Evolutionary conservation across 2,797 vertebrate genomes (phyloP).

Genomic region (Momotus momota): DNA sequence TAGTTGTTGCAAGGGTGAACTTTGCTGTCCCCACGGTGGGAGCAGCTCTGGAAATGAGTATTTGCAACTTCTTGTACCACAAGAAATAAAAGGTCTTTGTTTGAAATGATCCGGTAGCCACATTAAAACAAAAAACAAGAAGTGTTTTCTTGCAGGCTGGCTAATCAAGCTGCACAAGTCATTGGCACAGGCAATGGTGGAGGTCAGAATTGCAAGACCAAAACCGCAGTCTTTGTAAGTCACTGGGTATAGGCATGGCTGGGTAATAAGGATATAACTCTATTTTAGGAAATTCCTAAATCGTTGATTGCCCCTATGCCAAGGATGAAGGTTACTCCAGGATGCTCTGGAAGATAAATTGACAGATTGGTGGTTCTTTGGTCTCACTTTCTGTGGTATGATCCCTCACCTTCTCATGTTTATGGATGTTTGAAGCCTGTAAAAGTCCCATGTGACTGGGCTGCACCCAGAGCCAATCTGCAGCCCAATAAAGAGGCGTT

Average conservation of each 20-base stretch:
- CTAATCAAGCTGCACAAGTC: not conserved
- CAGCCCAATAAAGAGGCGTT: not conserved
- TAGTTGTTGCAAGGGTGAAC: not conserved
- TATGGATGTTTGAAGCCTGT: not conserved
- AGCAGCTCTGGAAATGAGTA: not conserved
- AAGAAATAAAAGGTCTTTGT: not conserved
- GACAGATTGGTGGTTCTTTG: not conserved
- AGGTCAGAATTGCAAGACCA: not conserved
- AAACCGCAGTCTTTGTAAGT: not conserved
- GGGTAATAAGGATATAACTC: not conserved
- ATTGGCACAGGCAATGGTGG: not conserved
- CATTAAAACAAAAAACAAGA: not conserved
- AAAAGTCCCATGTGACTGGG: not conserved
- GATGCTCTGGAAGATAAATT: not conserved
- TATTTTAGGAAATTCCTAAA: not conserved
- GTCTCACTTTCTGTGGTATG: not conserved
- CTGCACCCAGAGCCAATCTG: accelerated
- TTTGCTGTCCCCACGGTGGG: not conserved
- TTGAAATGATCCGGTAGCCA: not conserved
- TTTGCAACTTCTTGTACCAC: not conserved
- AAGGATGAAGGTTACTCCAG: not conserved
- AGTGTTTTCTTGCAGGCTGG: not conserved
- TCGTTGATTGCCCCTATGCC: not conserved
- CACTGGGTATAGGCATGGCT: not conserved
- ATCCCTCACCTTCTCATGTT: not conserved